Evolutionary conservation across 1,140 invertebrate species (phyloP).

Genomic region (Galendromus occidentalis): DNA sequence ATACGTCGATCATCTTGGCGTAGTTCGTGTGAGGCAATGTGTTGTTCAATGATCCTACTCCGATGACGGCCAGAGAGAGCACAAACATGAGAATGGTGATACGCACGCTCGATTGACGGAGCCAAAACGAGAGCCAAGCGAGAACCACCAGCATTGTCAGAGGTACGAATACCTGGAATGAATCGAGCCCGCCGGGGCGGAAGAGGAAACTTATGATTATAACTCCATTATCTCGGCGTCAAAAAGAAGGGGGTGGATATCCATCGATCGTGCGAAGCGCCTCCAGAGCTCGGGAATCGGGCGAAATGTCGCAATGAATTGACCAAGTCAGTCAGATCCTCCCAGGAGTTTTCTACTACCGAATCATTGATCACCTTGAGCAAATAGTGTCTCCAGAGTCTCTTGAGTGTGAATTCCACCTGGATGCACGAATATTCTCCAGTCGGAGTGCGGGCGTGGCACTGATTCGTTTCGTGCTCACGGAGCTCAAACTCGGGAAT

Average conservation of each 20-base stretch:
- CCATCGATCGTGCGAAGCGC: no score
- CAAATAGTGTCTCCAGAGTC: neutral
- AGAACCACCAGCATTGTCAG: neutral
- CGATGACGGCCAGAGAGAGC: neutral
- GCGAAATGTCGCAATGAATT: no score
- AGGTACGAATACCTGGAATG: neutral
- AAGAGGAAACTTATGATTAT: no score
- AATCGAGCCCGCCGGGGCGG: no score
- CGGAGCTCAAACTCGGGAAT: neutral
- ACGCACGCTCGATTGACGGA: neutral
- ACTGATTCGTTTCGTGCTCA: neutral
- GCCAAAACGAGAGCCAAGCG: neutral
- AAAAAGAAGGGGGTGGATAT: no score
- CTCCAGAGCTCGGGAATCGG: no score
- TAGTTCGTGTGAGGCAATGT: neutral
- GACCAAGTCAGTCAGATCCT: no score
- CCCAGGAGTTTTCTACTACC: no score
- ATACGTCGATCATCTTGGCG: slow-evolving; percentile 2
- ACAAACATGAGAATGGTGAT: neutral
- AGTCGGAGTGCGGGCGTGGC: neutral
- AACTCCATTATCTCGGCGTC: no score
- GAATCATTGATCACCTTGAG: no score
- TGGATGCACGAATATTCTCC: slow-evolving; percentile 4
- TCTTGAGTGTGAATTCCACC: neutral
- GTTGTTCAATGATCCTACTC: neutral